Evolutionary conservation across 2,888 invertebrate genomes (phyloP), one percentile per base, ranked within the genome.

Genomic region (Danaus chrysippus): DNA sequence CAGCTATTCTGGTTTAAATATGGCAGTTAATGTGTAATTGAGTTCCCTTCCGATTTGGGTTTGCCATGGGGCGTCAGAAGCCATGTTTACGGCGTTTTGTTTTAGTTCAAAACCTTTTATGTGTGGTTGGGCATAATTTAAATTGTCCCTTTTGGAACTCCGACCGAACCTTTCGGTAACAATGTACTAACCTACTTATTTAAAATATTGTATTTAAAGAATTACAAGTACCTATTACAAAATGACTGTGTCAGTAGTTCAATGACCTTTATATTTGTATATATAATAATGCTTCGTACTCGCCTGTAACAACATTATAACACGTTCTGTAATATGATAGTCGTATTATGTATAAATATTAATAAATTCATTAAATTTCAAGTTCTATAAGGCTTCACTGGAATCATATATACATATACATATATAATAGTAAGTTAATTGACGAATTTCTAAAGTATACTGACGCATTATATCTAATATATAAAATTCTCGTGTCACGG

Each of bases 321-420:
- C 49, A 49, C 49, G 49, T 49, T 10, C 49, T 10, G 49, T 49
- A 49, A 49, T 49, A 17, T 17, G 49, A 49, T 49, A 49, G 10
- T 49, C 11, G 10, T 15, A 49, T 49, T 17, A 17, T 49, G 49
- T 17, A 49, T 17, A 49, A 17, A 49, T 49, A 49, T 17, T 49
- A 49, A 17, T 11, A 49, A 49, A 17, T 13, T 46, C n/a, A 34
- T 34, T 46, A 13, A 46, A 46, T 46, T 46, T 46, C 15, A 13
- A 15, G 46, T 15, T 15, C 46, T 46, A 46, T 17, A 15, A 0
- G 11, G 17, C 11, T 49, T 34, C 23, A 34, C 6, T 34, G 0
- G 8, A 34, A 34, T 34, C 23, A 34, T 34, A 34, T 34, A 34
- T 34, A 34, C 1, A 23, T 23, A 23, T 3, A n/a, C 23, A 23